Percentiles rank a stretch among this genome's conserved stretches.
phyloP scores from a whole-genome alignment of 2,113 vertebrate genomes.

The Anolis sagrei region DNA sequence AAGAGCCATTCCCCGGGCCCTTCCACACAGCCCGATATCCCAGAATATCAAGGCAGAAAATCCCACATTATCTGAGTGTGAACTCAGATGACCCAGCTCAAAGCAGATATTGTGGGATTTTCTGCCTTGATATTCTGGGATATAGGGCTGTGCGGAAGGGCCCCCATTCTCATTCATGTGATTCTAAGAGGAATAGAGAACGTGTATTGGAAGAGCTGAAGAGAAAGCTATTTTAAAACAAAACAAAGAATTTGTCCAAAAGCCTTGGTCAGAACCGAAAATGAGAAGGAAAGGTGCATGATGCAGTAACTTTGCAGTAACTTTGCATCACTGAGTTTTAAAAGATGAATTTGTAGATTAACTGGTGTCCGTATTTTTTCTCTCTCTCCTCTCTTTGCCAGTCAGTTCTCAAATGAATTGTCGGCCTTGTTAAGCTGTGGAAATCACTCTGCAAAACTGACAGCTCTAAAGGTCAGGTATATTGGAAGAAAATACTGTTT shows the following conservation, averaged over 20 bases:
- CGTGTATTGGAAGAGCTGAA: not conserved
- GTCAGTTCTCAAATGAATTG: slow-evolving; percentile 26
- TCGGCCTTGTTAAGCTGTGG: slow-evolving; percentile 32
- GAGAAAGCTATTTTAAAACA: not conserved
- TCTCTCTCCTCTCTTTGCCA: not conserved
- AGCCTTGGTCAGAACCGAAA: not conserved
- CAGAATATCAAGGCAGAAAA: no score
- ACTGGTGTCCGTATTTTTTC: slow-evolving; percentile 15
- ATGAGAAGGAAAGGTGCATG: slow-evolving; percentile 27
- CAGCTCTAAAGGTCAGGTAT: slow-evolving; percentile 47
- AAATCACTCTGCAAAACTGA: slow-evolving; percentile 42
- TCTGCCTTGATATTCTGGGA: no score
- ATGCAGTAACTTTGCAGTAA: not conserved
- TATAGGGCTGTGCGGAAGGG: no score
- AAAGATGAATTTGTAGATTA: slow-evolving; percentile 1
- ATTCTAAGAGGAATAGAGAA: not conserved
- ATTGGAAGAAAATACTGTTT: slow-evolving; percentile 37
- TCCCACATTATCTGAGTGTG: no score
- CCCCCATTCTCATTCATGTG: not conserved
- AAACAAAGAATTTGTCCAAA: not conserved
- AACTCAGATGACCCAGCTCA: no score
- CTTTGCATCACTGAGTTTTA: not conserved
- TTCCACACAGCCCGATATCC: no score
- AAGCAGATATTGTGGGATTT: no score
- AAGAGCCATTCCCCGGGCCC: no score